Evolutionary conservation across 1,140 invertebrate genomes (phyloP).

Genomic region (Anastatus disparis): DNA sequence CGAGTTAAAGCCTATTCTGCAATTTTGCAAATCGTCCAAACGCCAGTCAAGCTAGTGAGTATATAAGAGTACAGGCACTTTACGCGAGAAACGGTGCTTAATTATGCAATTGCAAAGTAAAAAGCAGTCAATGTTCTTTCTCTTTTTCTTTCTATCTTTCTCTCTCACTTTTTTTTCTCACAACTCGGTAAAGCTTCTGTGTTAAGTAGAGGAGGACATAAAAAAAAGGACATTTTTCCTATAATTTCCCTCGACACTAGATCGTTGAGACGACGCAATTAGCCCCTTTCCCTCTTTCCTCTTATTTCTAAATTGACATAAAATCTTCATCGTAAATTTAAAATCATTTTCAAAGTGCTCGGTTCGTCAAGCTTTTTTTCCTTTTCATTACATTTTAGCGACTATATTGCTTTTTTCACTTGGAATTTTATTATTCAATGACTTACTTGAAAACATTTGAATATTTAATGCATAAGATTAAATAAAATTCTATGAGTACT

Average conservation of each 20-base stretch:
- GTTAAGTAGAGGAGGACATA: background rate
- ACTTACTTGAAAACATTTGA: too few species aligned
- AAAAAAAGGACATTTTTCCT: slow-evolving; percentile 32
- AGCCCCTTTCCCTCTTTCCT: background rate
- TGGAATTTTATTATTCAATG: too few species aligned
- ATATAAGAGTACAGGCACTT: background rate
- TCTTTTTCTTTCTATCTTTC: too few species aligned
- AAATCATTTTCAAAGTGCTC: slow-evolving; percentile 19
- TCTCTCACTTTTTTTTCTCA: too few species aligned
- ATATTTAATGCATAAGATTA: too few species aligned
- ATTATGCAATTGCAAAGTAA: slow-evolving; percentile 40
- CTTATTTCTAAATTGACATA: slow-evolving; percentile 29
- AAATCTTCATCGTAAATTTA: slow-evolving; percentile 32
- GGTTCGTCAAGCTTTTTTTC: background rate
- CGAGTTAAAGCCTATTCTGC: slow-evolving; percentile 38
- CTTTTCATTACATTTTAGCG: background rate
- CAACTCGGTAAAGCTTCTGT: too few species aligned
- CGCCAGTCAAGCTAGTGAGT: background rate
- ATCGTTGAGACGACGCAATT: slow-evolving; percentile 22
- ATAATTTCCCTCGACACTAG: slow-evolving; percentile 32
- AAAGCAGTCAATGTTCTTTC: slow-evolving; percentile 25
- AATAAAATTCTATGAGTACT: too few species aligned
- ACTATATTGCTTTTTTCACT: too few species aligned
- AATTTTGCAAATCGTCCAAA: slow-evolving; percentile 36
- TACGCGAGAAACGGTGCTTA: slow-evolving; percentile 19